Conservation (phyloP, 2,113 vertebrate genomes). For the Brachionichthys hirsutus region DNA sequence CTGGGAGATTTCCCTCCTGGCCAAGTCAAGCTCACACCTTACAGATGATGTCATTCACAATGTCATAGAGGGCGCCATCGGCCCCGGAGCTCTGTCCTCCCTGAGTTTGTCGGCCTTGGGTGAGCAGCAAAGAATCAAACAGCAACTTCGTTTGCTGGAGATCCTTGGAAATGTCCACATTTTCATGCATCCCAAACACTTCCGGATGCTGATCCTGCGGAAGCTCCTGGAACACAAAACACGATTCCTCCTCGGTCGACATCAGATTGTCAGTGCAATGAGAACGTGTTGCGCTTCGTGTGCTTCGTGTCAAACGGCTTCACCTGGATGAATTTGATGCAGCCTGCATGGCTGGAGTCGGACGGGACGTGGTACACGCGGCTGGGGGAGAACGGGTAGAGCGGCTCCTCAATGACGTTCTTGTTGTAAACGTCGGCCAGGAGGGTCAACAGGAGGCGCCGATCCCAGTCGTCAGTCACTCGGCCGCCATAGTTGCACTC, state of each 20-base stretch:
- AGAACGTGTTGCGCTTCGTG: neutral
- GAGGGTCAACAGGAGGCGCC: conserved; percentile 88
- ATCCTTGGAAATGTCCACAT: conserved; percentile 93
- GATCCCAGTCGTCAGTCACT: conserved; percentile 95
- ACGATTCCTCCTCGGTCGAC: neutral
- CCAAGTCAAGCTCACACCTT: conserved; percentile 77
- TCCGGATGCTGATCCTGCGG: conserved; percentile 86
- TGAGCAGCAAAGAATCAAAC: conserved; percentile 85
- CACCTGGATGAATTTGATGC: conserved; percentile 92
- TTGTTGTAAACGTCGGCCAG: conserved; percentile 86
- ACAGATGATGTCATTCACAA: conserved; percentile 85
- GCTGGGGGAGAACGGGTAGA: conserved; percentile 80
- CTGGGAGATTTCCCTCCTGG: too few relatives aligned
- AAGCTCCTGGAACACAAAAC: conserved; percentile 76
- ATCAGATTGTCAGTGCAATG: neutral
- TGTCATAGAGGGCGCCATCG: conserved; percentile 85
- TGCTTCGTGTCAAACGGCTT: neutral
- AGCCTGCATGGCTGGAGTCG: conserved; percentile 63
- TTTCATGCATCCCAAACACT: conserved; percentile 92
- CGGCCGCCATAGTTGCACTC: conserved; percentile 96
- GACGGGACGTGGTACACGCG: conserved; percentile 82
- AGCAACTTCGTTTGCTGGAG: conserved; percentile 94
- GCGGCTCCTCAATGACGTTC: conserved; percentile 80
- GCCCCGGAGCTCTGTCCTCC: conserved; percentile 80
- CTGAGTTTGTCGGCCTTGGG: conserved; percentile 85